Base-by-base conservation (phyloP, 1,140 invertebrate species). In the honey bee (Apis mellifera) region DNA sequence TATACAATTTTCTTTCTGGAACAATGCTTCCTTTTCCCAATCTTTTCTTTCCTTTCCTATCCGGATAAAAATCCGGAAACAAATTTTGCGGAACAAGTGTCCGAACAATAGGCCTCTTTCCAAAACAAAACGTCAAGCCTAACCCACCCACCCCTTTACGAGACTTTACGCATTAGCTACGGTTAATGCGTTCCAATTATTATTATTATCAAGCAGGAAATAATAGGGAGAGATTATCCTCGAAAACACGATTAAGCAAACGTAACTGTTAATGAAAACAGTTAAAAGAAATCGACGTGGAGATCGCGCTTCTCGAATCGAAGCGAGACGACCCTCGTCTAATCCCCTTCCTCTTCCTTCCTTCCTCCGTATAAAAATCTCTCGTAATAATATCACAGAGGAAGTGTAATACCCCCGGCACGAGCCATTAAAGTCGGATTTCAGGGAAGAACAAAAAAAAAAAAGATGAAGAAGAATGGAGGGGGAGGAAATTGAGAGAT, bases 381-480 rank as follows among this genome's bases (percentile, higher is more conserved):
- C 62, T 50, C 71, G 59, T 81, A 81, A 81, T 75, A 81, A 81
- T 81, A 75, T 81, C 72, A 59, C 32, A 42, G 32, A 42, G 4
- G 64, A 65, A 68, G 23, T 65, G 72, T 75, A 68, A 75, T 81
- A 75, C 71, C 62, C 32, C 32, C 50, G 62, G 54, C 64, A 55
- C 71, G 54, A 76, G 72, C 62, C 72, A 82, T 82, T 82, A 82
- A 82, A 69, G 72, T 76, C 79, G 79, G 79, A 75, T 81, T 59
- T 66, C 64, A 76, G 50, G 62, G 48, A 50, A 32, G 76, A 59
- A 54, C 54, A 26, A 19, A 75, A 9, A 75, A 23, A 62, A 21
- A 12, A 23, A n/a, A 9, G 50, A 3, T 17, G 32, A 11, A 9
- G 15, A 26, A 5, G 19, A 54, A n/a, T 12, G 52, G 26, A 12